phyloP scores from a whole-genome alignment of 2,113 vertebrate genomes.

The Pachycephala philippinensis region DNA sequence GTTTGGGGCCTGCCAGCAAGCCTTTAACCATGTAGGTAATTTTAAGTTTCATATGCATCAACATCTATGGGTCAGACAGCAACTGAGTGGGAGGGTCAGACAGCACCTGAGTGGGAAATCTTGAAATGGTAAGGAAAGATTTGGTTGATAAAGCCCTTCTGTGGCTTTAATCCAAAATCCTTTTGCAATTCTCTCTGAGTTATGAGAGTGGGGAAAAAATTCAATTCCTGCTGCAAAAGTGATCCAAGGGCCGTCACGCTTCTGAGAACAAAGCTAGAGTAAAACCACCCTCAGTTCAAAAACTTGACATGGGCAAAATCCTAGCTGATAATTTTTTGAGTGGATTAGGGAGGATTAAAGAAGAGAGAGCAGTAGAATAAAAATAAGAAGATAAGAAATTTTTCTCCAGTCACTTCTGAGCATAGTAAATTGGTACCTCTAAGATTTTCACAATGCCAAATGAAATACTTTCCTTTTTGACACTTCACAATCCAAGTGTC shows the following conservation, averaged over 20 bases:
- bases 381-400: slow-evolving; percentile 29
- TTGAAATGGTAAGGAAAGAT: background rate
- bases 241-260: background rate
- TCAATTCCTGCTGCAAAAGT: slow-evolving; percentile 11
- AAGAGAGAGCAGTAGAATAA: slow-evolving; percentile 33
- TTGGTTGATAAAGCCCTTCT: background rate
- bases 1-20: background rate
- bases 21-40: background rate
- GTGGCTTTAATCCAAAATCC: slow-evolving; percentile 7
- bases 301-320: slow-evolving; percentile 17
- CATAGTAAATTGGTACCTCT: slow-evolving; percentile 13
- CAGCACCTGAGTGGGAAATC: background rate
- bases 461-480: background rate
- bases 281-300: slow-evolving; percentile 47
- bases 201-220: background rate
- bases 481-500: background rate
- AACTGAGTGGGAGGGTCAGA: background rate
- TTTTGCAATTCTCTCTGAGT: slow-evolving; percentile 4
- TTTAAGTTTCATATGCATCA: background rate
- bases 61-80: background rate
- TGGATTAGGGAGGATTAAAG: slow-evolving; percentile 51
- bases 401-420: slow-evolving; percentile 30
- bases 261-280: slow-evolving; percentile 42
- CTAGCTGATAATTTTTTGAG: slow-evolving; percentile 50
- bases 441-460: slow-evolving; percentile 12